Base-by-base conservation (phyloP, 1,140 invertebrate genomes). In the Brachionus manjavacas region DNA sequence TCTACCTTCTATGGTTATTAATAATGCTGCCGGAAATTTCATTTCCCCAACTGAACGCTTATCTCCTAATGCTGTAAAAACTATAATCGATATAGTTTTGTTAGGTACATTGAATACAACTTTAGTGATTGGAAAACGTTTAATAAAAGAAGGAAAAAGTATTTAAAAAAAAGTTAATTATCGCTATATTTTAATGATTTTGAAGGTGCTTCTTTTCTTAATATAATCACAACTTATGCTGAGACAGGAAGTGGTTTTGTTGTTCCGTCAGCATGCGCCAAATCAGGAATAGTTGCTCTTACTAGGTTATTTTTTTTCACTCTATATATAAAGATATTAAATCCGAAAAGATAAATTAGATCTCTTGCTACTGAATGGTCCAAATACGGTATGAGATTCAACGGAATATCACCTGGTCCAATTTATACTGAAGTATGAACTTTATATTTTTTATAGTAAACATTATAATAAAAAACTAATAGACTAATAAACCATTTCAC, bases 11-110 rank as follows among this genome's bases (percentile, higher is more conserved):
- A 87, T 92, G 14, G 85, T 92, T 35, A 89, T 92, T 14, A 92
- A 92, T 86, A 92, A 92, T 87, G 92, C 92, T 68, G 92, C 92
- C 31, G 92, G 92, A 11, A 92, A 92, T 85, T 92, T 92, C 85
- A 90, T 92, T 74, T 89, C 90, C 6, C 92, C 91, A 8, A 88
- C 91, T 16, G 91, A 92, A 85, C 86, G 90, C 55, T 87, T 92
- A 0, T 91, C 91, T 7, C 84, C 89, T 2, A 92, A 92, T 88
- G 92, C 91, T 8, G 91, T 89, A 87, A 89, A 88, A 83, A 90
- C 91, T 14, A 88, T 92, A 23, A 87, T 91, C 49, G 92, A 92
- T 85, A 92, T 92, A 86, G 91, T 92, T 7, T 87, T 92, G 0
- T 91, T 90, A 85, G 92, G 92, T 52, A 91, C 91, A 55, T 90